Evolutionary conservation across 2,113 vertebrate genomes (phyloP).

Genomic region (Myotis yumanensis): DNA sequence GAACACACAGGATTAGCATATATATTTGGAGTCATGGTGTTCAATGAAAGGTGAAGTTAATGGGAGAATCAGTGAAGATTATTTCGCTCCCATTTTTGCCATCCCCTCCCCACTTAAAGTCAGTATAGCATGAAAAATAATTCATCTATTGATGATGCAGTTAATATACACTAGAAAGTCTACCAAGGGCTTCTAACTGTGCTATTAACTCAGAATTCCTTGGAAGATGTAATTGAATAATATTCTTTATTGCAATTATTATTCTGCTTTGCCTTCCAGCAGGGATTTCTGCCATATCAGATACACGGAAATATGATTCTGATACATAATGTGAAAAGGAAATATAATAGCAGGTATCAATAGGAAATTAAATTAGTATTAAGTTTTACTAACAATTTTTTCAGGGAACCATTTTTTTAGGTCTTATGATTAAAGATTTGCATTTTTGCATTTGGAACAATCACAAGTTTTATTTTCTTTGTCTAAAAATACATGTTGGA

Average conservation of each 20-base stretch:
- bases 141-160: constrained; percentile 60
- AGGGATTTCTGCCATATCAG: not conserved
- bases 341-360: not conserved
- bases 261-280: not conserved
- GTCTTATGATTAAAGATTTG: not conserved
- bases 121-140: constrained; percentile 69
- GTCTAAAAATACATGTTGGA: not conserved
- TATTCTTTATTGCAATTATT: constrained; percentile 10
- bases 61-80: constrained; percentile 19
- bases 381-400: constrained; percentile 3
- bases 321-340: not conserved
- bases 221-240: constrained; percentile 59
- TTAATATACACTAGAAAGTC: constrained; percentile 53
- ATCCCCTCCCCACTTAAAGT: constrained; percentile 15
- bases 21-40: not conserved
- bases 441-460: not conserved
- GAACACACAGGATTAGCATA: not conserved
- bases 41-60: not conserved
- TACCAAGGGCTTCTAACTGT: constrained; percentile 40
- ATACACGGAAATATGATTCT: not conserved
- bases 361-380: not conserved
- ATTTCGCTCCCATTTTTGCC: constrained; percentile 11
- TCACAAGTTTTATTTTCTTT: not conserved
- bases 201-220: constrained; percentile 54
- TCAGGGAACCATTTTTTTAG: not conserved